Percentiles rank a stretch among this genome's conserved stretches.
Conservation (phyloP, 2,888 invertebrate species). For the Mylabris sibirica region DNA sequence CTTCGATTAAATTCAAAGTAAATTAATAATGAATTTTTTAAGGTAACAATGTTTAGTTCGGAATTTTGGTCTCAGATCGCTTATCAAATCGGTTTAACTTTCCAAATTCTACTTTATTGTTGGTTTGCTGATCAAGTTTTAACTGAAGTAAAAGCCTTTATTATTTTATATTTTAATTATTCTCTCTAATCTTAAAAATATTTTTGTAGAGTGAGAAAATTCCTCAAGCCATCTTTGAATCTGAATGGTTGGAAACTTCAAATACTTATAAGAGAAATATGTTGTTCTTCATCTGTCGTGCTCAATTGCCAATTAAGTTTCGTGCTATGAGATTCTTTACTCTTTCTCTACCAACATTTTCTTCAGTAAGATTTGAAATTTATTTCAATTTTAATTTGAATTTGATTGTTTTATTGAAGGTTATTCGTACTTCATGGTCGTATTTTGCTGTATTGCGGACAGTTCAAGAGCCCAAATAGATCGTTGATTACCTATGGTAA, state of each 20-base stretch:
- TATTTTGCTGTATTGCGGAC: not conserved
- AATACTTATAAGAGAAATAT: not conserved
- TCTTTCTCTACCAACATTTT: not conserved
- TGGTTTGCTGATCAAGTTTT: not conserved
- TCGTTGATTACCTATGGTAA: too few species aligned
- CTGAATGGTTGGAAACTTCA: not conserved
- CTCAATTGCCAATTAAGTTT: not conserved
- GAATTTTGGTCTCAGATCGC: not conserved
- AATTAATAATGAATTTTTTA: not conserved
- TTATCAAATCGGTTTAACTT: not conserved
- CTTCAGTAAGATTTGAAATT: not conserved
- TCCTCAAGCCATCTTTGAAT: not conserved
- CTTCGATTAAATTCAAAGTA: not conserved
- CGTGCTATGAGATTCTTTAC: not conserved
- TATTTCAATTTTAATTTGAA: not conserved
- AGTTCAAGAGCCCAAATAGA: slow-evolving; percentile 22
- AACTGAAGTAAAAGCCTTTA: not conserved
- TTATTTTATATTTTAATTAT: not conserved
- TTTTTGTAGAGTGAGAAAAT: not conserved
- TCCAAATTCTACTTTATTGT: not conserved
- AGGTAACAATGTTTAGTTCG: not conserved
- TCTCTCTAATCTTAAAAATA: not conserved
- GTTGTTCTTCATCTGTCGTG: not conserved
- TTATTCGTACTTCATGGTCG: not conserved
- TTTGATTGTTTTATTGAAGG: not conserved